Evolutionary conservation across 2,797 vertebrate species (phyloP).

Genomic region (Sebastiscus tertius): DNA sequence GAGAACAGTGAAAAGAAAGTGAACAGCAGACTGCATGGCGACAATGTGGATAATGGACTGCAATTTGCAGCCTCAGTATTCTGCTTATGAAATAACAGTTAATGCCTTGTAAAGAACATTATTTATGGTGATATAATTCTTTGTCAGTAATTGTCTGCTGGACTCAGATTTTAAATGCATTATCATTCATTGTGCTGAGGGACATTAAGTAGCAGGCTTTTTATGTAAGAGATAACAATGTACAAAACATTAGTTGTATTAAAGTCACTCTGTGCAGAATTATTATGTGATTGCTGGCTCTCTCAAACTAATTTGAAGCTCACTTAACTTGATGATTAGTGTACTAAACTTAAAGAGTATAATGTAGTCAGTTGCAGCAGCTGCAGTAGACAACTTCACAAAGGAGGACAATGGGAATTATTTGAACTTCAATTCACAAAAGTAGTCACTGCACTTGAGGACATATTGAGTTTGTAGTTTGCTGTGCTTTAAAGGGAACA

Average conservation of each 20-base stretch:
- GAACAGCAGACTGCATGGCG: conserved; percentile 22
- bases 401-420: not conserved
- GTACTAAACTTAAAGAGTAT: not conserved
- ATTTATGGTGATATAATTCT: conserved; percentile 18
- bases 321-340: not conserved
- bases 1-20: conserved; percentile 27
- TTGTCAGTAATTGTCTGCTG: conserved; percentile 18
- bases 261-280: not conserved
- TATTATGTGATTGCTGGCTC: not conserved
- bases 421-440: not conserved
- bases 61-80: not conserved
- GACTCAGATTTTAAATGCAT: conserved; percentile 6
- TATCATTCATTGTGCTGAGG: conserved; percentile 13
- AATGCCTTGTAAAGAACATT: conserved; percentile 19
- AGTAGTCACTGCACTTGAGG: not conserved
- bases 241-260: not conserved
- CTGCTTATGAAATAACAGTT: conserved; percentile 26
- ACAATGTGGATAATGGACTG: conserved; percentile 31
- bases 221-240: conserved; percentile 15
- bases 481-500: not conserved
- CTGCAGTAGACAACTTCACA: not conserved
- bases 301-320: conserved; percentile 7
- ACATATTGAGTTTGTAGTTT: not conserved
- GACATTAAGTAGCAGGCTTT: conserved; percentile 12
- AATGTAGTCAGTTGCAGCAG: not conserved